Evolutionary conservation across 2,888 invertebrate genomes (phyloP), one percentile per base, ranked within the genome.

Genomic region (Andrena bucephala): DNA sequence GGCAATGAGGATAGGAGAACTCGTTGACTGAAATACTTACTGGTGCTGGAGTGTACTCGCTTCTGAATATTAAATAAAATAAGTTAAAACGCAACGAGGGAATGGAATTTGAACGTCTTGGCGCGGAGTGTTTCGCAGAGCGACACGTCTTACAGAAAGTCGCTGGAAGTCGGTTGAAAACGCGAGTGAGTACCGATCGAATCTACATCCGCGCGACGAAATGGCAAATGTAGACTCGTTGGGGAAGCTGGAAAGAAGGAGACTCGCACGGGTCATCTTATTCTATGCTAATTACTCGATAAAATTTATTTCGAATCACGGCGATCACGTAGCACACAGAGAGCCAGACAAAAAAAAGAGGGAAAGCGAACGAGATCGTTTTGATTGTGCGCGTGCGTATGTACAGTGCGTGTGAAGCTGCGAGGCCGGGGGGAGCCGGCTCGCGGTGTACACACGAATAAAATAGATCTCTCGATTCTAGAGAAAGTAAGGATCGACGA

Each of bases 251-350:
- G 71, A 59, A 27, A 65, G 57, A 67, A 76, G 76, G 63, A 83
- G 59, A 77, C 60, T 85, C 77, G 77, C 73, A 85, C n/a, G 68
- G 77, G 24, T 75, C 33, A 27, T 79, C 62, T n/a, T 52, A 52
- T 33, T 24, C 24, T 57, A 57, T 65, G 66, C 20, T 60, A 48
- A 60, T 57, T 84, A 82, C 66, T 86, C 80, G 70, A 83, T 70
- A 76, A 70, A 62, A 73, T 86, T 86, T 86, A 86, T 86, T 74
- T 79, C 54, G 36, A 68, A 36, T 54, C 36, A 27, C 31, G 20
- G 52, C 16, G 67, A 42, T 84, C 85, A 79, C 79, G 85, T 78
- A 75, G 74, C 87, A 82, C 85, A 81, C 79, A 87, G 70, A 83
- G 82, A 82, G 68, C 70, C 73, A 74, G 63, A 10, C 70, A 68